phyloP scores from a whole-genome alignment of 2,888 invertebrate genomes.

The Merodon equestris region DNA sequence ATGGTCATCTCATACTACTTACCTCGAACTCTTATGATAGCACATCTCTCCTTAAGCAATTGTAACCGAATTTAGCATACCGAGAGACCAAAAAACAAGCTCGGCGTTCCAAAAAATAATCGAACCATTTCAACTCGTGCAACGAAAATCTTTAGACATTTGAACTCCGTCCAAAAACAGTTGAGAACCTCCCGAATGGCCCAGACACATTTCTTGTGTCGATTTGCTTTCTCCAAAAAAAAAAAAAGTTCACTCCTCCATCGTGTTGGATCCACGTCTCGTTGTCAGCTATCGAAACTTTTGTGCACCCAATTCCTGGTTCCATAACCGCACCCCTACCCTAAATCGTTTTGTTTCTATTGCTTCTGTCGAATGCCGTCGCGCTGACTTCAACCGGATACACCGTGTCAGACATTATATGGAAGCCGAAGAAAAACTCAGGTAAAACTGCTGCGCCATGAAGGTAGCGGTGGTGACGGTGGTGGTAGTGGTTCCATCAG shows the following conservation, averaged over 20 bases:
- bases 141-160: background rate
- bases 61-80: too few relatives aligned
- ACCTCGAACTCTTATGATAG: too few relatives aligned
- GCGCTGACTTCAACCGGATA: constrained; percentile 63
- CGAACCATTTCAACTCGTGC: too few relatives aligned
- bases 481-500: too few relatives aligned
- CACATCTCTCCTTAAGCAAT: too few relatives aligned
- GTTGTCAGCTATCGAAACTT: constrained; percentile 58
- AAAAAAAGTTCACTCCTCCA: constrained; percentile 3
- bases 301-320: constrained; percentile 4
- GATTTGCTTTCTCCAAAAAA: constrained; percentile 6
- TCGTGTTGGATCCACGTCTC: constrained; percentile 33
- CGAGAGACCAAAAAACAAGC: too few relatives aligned
- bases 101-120: too few relatives aligned
- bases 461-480: constrained; percentile 7
- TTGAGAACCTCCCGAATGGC: constrained; percentile 3
- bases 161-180: constrained; percentile 31
- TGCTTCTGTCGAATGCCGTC: constrained; percentile 61
- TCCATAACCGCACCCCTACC: background rate
- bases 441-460: constrained; percentile 48
- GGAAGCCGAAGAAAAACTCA: constrained; percentile 56
- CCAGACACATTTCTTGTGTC: constrained; percentile 12
- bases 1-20: too few relatives aligned
- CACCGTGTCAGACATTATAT: constrained; percentile 64
- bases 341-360: constrained; percentile 28